Evolutionary conservation across 2,797 vertebrate genomes (phyloP).

Genomic region (Leuciscus waleckii): DNA sequence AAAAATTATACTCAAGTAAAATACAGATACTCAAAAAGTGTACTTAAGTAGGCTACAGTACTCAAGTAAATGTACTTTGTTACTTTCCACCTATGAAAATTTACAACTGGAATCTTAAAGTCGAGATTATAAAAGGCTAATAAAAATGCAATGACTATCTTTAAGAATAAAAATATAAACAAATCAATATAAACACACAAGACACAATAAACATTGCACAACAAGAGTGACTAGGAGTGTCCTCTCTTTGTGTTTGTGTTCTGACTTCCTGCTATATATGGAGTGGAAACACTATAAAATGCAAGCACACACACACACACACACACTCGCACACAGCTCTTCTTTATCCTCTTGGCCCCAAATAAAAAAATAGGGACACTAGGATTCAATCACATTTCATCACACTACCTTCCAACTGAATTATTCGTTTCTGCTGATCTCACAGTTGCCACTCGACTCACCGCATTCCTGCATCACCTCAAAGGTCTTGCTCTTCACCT

Average conservation of each 20-base stretch:
- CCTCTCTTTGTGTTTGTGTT: constrained; percentile 37
- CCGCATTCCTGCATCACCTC: constrained; percentile 95
- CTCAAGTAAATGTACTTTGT: no score
- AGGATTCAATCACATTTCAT: constrained; percentile 19
- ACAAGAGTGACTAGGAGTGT: constrained; percentile 1
- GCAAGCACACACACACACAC: constrained; percentile 47
- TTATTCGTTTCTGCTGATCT: background rate
- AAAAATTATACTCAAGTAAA: no score
- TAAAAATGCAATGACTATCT: background rate
- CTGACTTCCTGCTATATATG: constrained; percentile 69
- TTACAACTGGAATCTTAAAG: background rate
- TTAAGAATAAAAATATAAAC: background rate
- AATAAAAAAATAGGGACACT: background rate
- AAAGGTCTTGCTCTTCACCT: constrained; percentile 92
- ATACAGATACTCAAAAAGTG: no score
- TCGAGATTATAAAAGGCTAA: background rate
- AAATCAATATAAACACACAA: background rate
- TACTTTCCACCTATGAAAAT: no score
- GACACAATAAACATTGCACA: background rate
- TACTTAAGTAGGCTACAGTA: no score
- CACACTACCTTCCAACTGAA: background rate
- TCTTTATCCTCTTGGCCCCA: constrained; percentile 9
- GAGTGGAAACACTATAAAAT: constrained; percentile 75
- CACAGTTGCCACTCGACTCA: constrained; percentile 72
- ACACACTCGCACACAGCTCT: background rate